These are phyloP conservation scores for Sebastes iracundus DNA, from an alignment of 2,797 vertebrate genomes.

Conservation along the genomic window DNA sequence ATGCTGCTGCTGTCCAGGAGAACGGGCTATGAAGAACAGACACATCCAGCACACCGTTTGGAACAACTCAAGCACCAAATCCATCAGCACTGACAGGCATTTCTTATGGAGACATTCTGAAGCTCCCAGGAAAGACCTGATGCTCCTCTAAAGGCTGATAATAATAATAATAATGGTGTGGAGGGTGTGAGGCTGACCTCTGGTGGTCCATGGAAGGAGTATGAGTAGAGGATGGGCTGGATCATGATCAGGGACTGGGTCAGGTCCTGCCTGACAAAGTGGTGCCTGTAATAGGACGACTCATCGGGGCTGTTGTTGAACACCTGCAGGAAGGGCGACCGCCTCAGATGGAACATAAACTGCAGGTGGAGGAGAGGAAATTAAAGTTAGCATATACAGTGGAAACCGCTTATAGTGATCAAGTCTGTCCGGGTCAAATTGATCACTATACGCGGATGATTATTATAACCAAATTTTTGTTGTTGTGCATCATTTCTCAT, in stretches of 20 bases:
- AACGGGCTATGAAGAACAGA: constrained; percentile 85
- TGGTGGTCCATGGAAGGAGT: constrained; percentile 96
- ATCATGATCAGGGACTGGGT: constrained; percentile 99
- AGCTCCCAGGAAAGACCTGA: not conserved
- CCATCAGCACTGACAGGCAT: not conserved
- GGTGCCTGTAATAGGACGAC: constrained; percentile 95
- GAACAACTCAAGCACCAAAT: not conserved
- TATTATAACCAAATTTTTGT: too few species aligned
- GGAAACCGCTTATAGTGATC: too few species aligned
- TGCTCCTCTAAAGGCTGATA: not conserved
- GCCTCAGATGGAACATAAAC: constrained; percentile 98
- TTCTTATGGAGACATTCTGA: not conserved
- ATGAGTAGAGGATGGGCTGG: constrained; percentile 97
- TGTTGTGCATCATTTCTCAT: too few species aligned
- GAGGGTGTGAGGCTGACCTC: constrained; percentile 86
- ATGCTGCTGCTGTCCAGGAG: constrained; percentile 98
- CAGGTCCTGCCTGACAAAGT: constrained; percentile 95
- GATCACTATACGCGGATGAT: too few species aligned
- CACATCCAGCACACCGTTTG: not conserved
- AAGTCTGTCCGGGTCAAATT: too few species aligned
- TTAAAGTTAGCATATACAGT: too few species aligned
- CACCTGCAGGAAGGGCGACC: constrained; percentile 97
- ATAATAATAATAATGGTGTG: not conserved
- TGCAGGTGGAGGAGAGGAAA: constrained; percentile 53
- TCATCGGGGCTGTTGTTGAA: constrained; percentile 99